Evolutionary conservation across 2,113 vertebrate genomes (phyloP).

Genomic region (Benitochromis conjunctus): DNA sequence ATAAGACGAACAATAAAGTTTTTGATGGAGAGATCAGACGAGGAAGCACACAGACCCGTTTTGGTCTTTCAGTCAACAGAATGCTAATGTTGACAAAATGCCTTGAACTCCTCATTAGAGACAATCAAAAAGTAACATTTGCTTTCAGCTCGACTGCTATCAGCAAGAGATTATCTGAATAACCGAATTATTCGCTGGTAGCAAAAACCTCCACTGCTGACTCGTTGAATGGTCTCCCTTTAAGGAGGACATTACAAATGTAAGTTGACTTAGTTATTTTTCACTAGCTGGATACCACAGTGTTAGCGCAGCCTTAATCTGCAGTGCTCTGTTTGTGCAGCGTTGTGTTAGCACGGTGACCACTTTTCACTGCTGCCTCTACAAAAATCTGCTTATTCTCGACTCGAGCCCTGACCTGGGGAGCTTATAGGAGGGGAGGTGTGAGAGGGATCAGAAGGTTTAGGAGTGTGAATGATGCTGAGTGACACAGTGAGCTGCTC

Average conservation of each 20-base stretch:
- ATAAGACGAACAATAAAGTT: constrained; percentile 5
- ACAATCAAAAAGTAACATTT: constrained; percentile 17
- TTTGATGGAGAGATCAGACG: constrained; percentile 39
- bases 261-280: background rate
- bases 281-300: background rate
- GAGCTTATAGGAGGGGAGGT: constrained; percentile 4
- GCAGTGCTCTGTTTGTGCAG: background rate
- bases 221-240: background rate
- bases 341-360: background rate
- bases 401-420: constrained; percentile 60
- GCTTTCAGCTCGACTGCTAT: background rate
- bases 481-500: constrained; percentile 70
- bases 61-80: background rate
- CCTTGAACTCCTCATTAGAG: background rate
- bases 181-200: background rate
- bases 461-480: constrained; percentile 66
- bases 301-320: background rate
- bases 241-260: background rate
- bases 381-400: background rate
- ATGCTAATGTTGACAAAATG: background rate
- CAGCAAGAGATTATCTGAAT: background rate
- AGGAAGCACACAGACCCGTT: background rate
- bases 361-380: background rate
- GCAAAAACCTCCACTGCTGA: background rate
- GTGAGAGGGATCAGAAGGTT: constrained; percentile 10